Evolutionary conservation across 1,140 invertebrate species (phyloP), one percentile per base, ranked within the genome.

Genomic region (Caerostris extrusa): DNA sequence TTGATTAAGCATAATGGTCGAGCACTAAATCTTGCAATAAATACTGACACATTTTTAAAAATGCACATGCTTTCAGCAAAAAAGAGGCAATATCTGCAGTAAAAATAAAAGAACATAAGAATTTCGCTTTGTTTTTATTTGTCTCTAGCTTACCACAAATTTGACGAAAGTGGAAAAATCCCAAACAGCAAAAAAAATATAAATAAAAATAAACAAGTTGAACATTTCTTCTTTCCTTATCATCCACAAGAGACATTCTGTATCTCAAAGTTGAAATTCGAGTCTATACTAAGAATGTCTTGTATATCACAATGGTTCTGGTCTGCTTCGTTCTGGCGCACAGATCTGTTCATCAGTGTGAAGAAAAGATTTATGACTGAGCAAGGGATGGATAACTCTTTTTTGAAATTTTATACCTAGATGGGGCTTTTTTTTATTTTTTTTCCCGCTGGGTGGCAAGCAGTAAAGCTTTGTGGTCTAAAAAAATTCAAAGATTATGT

Each of bases 61-160:
- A 71, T 71, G 69, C 34, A 77, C 12, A 50, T 34, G 4, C 19
- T 7, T 77, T 34, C 19, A 34, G 34, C 34, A 14, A 83, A 8
- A 83, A 56, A 55, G 4, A 50, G n/a, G 12, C 50, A 3, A 57
- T 5, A 57, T 55, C 55, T 19, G 19, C 1, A 19, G 17, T 7
- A 58, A 57, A 7, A 81, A 34, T 50, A 88, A n/a, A 50, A 3
- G 55, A 14, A 6, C 10, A 64, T 8, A 64, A 19, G 34, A 88
- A 60, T 53, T 53, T 64, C 12, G 3, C 1, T 17, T 0, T 85
- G n/a, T 83, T 88, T 88, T 88, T 87, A 87, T 61, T 64, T 10
- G 58, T 88, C 86, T 88, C 86, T 7, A 17, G 60, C n/a, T 50
- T 61, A 4, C 58, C n/a, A 67, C 86, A 88, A 88, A 88, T 88